Conservation (phyloP, 2,888 invertebrate genomes). For the Zele albiditarsus region DNA sequence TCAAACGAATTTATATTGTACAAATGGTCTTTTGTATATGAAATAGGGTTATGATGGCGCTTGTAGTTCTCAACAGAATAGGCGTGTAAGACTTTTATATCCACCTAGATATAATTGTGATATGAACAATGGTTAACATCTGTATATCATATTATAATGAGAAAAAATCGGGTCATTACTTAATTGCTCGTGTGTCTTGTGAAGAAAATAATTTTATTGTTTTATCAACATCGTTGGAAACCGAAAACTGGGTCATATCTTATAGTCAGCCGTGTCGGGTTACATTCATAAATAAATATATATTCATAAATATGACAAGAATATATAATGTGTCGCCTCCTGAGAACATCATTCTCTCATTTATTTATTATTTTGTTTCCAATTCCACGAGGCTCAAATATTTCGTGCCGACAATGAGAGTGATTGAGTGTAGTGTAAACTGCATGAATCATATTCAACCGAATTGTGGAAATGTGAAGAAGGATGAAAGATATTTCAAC, state of each 20-base stretch:
- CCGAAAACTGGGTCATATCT: constrained; percentile 37
- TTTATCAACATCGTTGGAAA: constrained; percentile 5
- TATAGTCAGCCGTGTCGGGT: constrained; percentile 5
- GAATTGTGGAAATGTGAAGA: background rate
- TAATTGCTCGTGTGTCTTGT: background rate
- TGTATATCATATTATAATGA: constrained; percentile 1
- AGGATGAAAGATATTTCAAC: background rate
- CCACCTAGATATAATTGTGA: no score
- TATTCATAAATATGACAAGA: constrained; percentile 30
- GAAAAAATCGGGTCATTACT: constrained; percentile 12
- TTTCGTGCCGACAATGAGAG: constrained; percentile 11
- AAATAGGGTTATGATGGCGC: no score
- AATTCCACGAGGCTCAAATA: constrained; percentile 15
- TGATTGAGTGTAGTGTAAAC: constrained; percentile 3
- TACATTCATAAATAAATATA: constrained; percentile 21
- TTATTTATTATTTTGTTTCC: constrained; percentile 19
- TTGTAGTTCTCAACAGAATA: no score
- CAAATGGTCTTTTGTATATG: no score
- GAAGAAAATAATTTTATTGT: constrained; percentile 13
- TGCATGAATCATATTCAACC: constrained; percentile 1
- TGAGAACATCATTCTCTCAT: constrained; percentile 33
- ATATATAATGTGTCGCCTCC: constrained; percentile 2
- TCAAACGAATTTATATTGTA: no score
- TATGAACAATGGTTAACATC: no score
- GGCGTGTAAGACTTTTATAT: no score